Conservation (phyloP, 2,797 vertebrate species). For the Thaleichthys pacificus region DNA sequence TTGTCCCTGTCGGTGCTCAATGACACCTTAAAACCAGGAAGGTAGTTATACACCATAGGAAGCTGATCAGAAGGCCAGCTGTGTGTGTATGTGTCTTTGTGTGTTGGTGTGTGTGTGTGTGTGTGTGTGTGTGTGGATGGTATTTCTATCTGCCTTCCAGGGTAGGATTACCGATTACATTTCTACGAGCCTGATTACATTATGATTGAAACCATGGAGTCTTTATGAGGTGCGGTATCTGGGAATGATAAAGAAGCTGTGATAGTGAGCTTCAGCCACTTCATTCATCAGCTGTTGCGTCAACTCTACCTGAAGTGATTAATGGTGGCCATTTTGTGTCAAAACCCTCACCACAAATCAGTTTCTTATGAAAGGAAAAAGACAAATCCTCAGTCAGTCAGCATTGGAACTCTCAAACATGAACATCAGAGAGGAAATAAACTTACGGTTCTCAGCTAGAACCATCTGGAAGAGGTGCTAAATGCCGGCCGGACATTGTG, state of each 20-base stretch:
- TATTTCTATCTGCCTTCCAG: conserved; percentile 21
- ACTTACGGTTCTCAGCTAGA: not conserved
- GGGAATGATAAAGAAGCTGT: conserved; percentile 35
- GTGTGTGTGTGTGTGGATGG: conserved; percentile 7
- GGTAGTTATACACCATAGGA: not conserved
- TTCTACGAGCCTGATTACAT: conserved; percentile 43
- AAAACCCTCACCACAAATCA: conserved; percentile 61
- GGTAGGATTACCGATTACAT: conserved; percentile 33
- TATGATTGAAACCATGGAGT: conserved; percentile 59
- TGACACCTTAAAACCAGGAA: conserved; percentile 27
- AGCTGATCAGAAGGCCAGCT: conserved; percentile 24
- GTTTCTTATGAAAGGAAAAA: conserved; percentile 26
- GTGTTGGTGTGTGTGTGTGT: conserved; percentile 19
- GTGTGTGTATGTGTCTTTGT: not conserved
- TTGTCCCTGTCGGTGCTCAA: conserved; percentile 41
- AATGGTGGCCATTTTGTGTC: conserved; percentile 63
- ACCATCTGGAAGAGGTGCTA: conserved; percentile 18
- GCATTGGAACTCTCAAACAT: not conserved
- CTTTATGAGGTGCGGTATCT: conserved; percentile 36
- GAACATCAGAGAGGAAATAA: not conserved
- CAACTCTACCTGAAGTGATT: conserved; percentile 52
- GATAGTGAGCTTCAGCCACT: conserved; percentile 42
- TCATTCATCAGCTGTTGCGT: conserved; percentile 57
- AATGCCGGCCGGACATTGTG: not conserved
- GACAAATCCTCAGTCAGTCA: not conserved